Evolutionary conservation across 1,140 invertebrate species (phyloP), one percentile per base, ranked within the genome.

Genomic region (Drosophila subpulchrella): DNA sequence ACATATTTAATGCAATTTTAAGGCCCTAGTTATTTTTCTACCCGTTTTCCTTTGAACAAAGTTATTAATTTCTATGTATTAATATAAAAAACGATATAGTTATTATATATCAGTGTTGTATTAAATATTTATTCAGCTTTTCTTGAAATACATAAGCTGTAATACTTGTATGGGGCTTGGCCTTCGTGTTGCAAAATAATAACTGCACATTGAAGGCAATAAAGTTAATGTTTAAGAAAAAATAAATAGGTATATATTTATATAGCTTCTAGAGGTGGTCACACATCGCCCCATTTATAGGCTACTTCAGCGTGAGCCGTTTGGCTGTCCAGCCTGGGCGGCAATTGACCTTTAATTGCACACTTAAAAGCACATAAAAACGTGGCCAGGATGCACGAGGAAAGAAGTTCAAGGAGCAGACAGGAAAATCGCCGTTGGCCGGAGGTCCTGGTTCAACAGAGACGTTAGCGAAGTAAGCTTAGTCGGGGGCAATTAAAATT

Each of bases 341-440:
- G 70, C 82, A 86, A 86, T 88, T 88, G 83, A 88, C 80, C 83
- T 88, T 88, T 88, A 88, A 88, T 88, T 88, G 80, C 84, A 58
- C 83, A 89, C 83, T 88, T 88, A 88, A 88, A 88, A 83, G 84
- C 73, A 83, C 84, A 88, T 88, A 89, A 88, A 86, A 88, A 89
- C 83, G 67, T 80, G 83, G 72, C 62, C 70, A 62, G 32, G 65
- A 68, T 68, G 65, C 65, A 67, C 57, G 47, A 46, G 60, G 47
- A 42, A 24, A 34, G 34, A 15, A 42, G 44, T 67, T 32, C 44
- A 68, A 41, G 65, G 46, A 73, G 75, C 70, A 67, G 48, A 61
- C 71, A 56, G 54, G 73, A 76, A 61, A 41, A 13, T 39, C 24
- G 34, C n/a, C 56, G 36, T 11, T 6, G 38, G 7, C 30, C 60